These are phyloP conservation scores for Halictus quadricinctus DNA, from an alignment of 2,888 invertebrate genomes.

Conservation along the genomic window DNA sequence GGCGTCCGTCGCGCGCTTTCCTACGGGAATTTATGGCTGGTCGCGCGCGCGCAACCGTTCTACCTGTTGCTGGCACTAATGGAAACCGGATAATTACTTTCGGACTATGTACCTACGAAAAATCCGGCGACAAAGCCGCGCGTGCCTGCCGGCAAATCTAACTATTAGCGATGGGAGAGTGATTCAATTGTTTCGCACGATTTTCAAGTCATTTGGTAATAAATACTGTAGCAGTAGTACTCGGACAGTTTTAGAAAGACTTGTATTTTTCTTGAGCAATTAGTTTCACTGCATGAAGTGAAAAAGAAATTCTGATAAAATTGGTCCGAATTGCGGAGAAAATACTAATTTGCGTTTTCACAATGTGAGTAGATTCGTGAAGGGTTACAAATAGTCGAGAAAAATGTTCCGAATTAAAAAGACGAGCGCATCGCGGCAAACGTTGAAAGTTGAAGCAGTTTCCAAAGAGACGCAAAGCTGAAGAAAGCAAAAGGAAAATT, in stretches of 20 bases:
- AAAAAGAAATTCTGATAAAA: too few relatives aligned
- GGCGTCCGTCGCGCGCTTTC: constrained; percentile 25
- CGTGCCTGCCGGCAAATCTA: neutral
- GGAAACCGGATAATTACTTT: constrained; percentile 48
- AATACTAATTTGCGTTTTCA: too few relatives aligned
- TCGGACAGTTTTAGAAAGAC: too few relatives aligned
- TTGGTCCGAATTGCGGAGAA: too few relatives aligned
- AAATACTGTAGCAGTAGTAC: neutral
- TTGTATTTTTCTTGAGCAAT: neutral
- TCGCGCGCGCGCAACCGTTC: neutral
- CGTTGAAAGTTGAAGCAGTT: neutral
- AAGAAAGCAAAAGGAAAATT: neutral
- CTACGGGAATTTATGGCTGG: constrained; percentile 44
- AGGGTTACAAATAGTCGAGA: too few relatives aligned
- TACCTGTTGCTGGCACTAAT: constrained; percentile 48
- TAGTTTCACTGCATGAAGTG: too few relatives aligned
- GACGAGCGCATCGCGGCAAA: neutral
- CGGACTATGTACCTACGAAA: constrained; percentile 29
- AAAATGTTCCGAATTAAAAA: too few relatives aligned
- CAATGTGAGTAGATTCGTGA: too few relatives aligned
- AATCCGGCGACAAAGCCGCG: constrained; percentile 2
- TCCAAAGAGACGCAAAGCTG: neutral
- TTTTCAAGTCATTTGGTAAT: neutral
- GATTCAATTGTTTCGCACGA: neutral
- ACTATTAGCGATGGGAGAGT: neutral